These are phyloP conservation scores for Gymnothorax javanicus DNA, from an alignment of 2,797 vertebrate species.

Conservation along the genomic window DNA sequence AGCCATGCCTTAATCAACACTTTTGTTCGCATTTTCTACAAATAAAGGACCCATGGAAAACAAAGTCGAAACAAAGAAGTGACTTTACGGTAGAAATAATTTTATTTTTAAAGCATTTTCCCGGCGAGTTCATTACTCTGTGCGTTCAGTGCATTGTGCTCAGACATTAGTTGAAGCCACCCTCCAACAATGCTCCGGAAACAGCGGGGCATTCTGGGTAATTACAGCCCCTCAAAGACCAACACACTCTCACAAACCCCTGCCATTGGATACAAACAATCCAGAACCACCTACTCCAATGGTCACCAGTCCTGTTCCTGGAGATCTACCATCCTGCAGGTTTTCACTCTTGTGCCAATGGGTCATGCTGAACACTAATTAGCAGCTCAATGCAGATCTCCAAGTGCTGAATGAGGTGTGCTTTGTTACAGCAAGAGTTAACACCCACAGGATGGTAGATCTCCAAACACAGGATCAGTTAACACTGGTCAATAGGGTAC, in stretches of 20 bases:
- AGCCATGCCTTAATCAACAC: background rate
- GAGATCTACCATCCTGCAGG: background rate
- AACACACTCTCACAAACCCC: background rate
- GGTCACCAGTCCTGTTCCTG: background rate
- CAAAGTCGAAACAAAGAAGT: background rate
- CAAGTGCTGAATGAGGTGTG: too few relatives aligned
- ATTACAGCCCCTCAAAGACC: background rate
- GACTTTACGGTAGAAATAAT: background rate
- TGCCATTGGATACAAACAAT: background rate
- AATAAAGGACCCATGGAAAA: background rate
- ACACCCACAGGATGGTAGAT: background rate
- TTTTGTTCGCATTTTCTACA: background rate
- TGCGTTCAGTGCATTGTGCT: background rate
- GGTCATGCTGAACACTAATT: too few relatives aligned
- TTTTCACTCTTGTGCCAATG: too few relatives aligned
- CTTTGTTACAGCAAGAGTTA: too few relatives aligned
- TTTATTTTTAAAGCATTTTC: constrained; percentile 10
- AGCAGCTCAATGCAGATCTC: too few relatives aligned
- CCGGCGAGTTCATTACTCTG: background rate
- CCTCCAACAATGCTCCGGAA: background rate
- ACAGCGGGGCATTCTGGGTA: constrained; percentile 2
- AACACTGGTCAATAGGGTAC: too few relatives aligned
- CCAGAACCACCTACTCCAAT: too few relatives aligned
- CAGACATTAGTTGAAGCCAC: background rate
- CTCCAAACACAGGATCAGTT: too few relatives aligned